Conservation (phyloP, 1,140 invertebrate species). For the Zaprionus inermis region DNA sequence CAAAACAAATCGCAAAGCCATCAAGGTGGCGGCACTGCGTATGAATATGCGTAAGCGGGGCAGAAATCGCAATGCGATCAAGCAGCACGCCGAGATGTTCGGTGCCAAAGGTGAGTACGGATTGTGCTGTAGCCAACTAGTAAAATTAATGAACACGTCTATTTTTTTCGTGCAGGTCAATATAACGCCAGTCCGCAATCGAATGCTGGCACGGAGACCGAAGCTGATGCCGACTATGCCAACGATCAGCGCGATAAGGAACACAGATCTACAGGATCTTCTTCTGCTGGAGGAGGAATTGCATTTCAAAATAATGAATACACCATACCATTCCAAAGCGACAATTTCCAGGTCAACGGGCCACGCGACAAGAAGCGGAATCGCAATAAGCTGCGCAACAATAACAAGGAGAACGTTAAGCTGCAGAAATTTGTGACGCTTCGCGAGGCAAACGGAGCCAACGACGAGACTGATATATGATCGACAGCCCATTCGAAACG, state of each 20-base stretch:
- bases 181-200: conserved; percentile 50
- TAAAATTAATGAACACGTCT: background rate
- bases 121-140: background rate
- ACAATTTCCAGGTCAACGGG: conserved; percentile 76
- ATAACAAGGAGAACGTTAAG: conserved; percentile 71
- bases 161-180: conserved; percentile 29
- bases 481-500: conserved; percentile 43
- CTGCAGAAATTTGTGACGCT: conserved; percentile 73
- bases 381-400: conserved; percentile 46
- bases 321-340: conserved; percentile 73
- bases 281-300: conserved; percentile 20
- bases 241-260: conserved; percentile 24
- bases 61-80: conserved; percentile 54
- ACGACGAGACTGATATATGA: conserved; percentile 81
- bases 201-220: conserved; percentile 16
- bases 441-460: conserved; percentile 65
- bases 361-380: conserved; percentile 52
- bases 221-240: conserved; percentile 4
- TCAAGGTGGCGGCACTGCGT: conserved; percentile 64
- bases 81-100: conserved; percentile 72
- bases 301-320: conserved; percentile 67
- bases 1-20: conserved; percentile 33
- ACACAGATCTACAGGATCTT: conserved; percentile 4
- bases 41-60: conserved; percentile 68
- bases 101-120: conserved; percentile 58